phyloP scores from a whole-genome alignment of 2,113 vertebrate species.

The human region GRCh38 chr3:84624001-84624500 shows the following conservation, averaged over 20 bases:
- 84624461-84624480: neutral
- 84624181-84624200: neutral
- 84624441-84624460: neutral
- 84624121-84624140: neutral
- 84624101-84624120: neutral
- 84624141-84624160: neutral
- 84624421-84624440: neutral
- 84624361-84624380: neutral
- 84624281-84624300: neutral
- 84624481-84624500: neutral
- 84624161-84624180: neutral
- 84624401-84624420: neutral
- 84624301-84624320: neutral
- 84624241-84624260: neutral
- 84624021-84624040: neutral
- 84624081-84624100: neutral
- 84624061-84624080: neutral
- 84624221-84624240: neutral
- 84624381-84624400: neutral
- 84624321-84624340: neutral
- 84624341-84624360: neutral
- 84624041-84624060: neutral
- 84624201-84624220: constrained; percentile 10
- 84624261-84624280: neutral
- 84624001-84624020: neutral